Evolutionary conservation across 2,888 invertebrate genomes (phyloP), one percentile per base, ranked within the genome.

Genomic region (Drosophila prostipennis): DNA sequence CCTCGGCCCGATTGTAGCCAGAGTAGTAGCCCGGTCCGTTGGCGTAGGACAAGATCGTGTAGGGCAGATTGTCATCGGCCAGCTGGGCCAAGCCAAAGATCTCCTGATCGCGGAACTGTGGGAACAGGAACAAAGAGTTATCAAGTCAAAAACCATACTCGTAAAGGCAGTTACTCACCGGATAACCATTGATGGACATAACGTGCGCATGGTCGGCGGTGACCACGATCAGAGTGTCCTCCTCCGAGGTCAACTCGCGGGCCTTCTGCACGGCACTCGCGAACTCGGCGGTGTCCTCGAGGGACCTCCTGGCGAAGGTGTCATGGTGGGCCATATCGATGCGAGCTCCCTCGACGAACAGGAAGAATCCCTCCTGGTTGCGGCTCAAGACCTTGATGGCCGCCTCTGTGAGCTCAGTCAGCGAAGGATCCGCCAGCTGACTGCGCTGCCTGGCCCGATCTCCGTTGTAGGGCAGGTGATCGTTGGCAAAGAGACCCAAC

Each of bases 121-220:
- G 14, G 3, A 46, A 14, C 2, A 29, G 14, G 3, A 46, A 14
- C 2, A 29, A 14, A 14, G 10, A 14, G 4, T 7, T 43, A 1
- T 11, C 23, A 1, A 19, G 42, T 19, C 23, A 40, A 19, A 3
- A 19, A 3, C 2, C 19, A 19, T 19, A 19, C 19, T 19, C 3
- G 3, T 3, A 19, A 26, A 26, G 26, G 2, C 6, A 6, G 26
- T 26, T 26, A 29, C 96, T 92, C 52, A 93, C 93, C 46, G 96
- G 95, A 89, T 97, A 96, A 0, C 97, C 97, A 68, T 94, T 95
- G 63, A 96, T 94, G 7, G 94, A 94, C 94, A 97, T 94, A 0
- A 95, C 95, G 87, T 97, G 96, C 1, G 96, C 94, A 84, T 97
- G 97, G 91, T 97, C 97, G 0, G 96, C 94, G 0, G 96, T 96